These are phyloP conservation scores for Rhimphoctona megacephalus DNA, from an alignment of 2,888 invertebrate genomes.

Conservation along the genomic window DNA sequence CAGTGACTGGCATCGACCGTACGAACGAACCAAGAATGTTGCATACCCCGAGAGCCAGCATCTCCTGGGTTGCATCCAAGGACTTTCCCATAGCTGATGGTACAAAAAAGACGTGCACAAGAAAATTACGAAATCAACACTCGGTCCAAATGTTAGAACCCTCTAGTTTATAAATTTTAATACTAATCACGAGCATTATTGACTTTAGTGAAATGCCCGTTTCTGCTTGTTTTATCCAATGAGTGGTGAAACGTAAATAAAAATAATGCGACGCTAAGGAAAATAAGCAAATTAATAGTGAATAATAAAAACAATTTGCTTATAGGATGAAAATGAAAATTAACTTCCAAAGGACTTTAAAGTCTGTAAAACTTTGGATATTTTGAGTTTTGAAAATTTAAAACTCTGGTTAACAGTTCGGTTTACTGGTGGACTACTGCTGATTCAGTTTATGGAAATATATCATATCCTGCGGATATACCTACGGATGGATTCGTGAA, in stretches of 20 bases:
- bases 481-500: slow-evolving; percentile 28
- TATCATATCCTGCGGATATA: slow-evolving; percentile 1
- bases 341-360: background rate
- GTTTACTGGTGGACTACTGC: background rate
- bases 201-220: too few species aligned
- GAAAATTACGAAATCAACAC: background rate
- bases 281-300: background rate
- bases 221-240: too few species aligned
- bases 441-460: background rate
- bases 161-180: too few species aligned
- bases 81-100: slow-evolving; percentile 88
- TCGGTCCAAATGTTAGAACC: background rate
- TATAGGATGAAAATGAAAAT: background rate
- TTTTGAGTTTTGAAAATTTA: background rate
- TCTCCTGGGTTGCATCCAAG: slow-evolving; percentile 95
- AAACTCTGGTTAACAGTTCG: background rate
- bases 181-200: too few species aligned
- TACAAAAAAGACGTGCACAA: background rate
- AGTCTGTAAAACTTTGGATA: background rate
- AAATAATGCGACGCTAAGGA: background rate
- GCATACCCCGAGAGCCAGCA: slow-evolving; percentile 92
- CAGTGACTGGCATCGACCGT: slow-evolving; percentile 93
- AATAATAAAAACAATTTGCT: background rate
- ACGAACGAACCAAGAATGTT: slow-evolving; percentile 93
- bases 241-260: background rate